phyloP scores from a whole-genome alignment of 2,797 vertebrate species.

The Tenualosa thibaudeaui region DNA sequence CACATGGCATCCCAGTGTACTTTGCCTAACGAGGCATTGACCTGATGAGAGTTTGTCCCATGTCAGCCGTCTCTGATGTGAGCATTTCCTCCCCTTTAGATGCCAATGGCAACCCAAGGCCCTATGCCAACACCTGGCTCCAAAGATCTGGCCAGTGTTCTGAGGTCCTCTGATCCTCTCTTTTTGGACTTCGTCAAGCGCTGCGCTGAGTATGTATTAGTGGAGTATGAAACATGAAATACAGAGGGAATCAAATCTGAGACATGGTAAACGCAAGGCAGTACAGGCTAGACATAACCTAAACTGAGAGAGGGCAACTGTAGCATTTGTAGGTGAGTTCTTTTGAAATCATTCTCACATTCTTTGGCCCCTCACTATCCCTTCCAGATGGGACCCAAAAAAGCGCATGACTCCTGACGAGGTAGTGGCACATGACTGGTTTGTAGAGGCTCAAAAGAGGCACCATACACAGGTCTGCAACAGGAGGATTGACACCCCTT shows the following conservation, averaged over 20 bases:
- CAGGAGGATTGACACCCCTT: neutral
- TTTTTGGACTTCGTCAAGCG: conserved; percentile 89
- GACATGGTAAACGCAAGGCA: neutral
- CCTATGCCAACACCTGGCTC: conserved; percentile 84
- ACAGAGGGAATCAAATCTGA: neutral
- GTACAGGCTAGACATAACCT: too few relatives aligned
- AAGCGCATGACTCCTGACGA: conserved; percentile 90
- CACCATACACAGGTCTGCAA: too few relatives aligned
- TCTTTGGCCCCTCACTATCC: neutral
- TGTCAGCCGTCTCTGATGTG: neutral
- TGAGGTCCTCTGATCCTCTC: conserved; percentile 83
- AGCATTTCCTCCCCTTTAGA: conserved; percentile 74
- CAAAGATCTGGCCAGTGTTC: conserved; percentile 79
- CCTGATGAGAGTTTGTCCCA: neutral
- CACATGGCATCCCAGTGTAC: neutral
- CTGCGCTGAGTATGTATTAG: conserved; percentile 82
- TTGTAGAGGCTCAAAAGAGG: conserved; percentile 71
- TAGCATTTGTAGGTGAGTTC: neutral
- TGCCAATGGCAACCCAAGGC: conserved; percentile 88
- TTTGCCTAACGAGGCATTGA: neutral
- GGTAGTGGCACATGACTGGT: conserved; percentile 87
- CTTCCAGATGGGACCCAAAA: conserved; percentile 83
- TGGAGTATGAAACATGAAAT: neutral
- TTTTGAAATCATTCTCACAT: neutral
- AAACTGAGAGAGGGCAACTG: neutral